Base-by-base conservation (phyloP, 2,113 vertebrate species). In the Gracilinanus agilis region DNA sequence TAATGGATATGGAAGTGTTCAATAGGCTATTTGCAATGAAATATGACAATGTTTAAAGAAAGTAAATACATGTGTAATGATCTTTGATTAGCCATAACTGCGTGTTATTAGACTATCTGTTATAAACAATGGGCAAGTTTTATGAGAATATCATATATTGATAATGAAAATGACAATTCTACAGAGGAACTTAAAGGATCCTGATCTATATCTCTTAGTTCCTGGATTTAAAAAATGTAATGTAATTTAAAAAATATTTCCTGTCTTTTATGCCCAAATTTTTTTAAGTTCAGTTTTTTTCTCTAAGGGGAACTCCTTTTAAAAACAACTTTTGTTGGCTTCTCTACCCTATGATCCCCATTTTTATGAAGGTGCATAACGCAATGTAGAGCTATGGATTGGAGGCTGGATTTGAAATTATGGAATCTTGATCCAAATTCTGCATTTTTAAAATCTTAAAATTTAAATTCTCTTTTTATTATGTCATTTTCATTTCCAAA, bases 31-130 rank as follows among this genome's bases (percentile, higher is more conserved):
- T 96, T 93, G 56, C 95, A 96, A 98, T 98, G 83, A 91, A 96
- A 95, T 93, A 55, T 90, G 53, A 97, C 97, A 98, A 93, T 94
- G 24, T 97, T 96, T 97, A 96, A 96, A 96, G 93, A 96, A 58
- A 97, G 10, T 95, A 97, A 97, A 96, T 88, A 94, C 23, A 88
- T 54, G 92, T 88, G 90, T 90, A 97, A 97, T 96, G 96, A 94
- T n/a, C 97, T 97, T 93, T 97, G 91, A 97, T 96, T 97, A 96
- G 95, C 96, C 94, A 55, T 97, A 96, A 96, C 92, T 93, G 89
- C 55, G 83, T 94, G 88, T 90, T 55, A 95, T 92, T 88, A 90
- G 93, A 94, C 56, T 44, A 96, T 95, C n/a, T 53, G 90, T 97
- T 96, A 92, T 90, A 53, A 97, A 95, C 9, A 92, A 24, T 91